Base-by-base conservation (phyloP, 2,797 vertebrate genomes). In the Tapirus indicus region DNA sequence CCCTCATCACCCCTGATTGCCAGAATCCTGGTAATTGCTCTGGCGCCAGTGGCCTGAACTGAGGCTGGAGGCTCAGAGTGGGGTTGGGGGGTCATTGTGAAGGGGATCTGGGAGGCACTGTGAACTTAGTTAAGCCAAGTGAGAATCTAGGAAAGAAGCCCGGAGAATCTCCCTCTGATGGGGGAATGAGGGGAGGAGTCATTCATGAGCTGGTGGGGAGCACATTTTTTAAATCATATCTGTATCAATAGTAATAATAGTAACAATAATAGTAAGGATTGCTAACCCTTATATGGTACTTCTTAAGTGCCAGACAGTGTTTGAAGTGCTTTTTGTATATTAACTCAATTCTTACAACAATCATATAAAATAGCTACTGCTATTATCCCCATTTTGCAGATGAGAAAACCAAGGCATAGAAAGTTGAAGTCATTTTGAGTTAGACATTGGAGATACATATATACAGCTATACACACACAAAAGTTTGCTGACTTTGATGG, bases 1-100 rank as follows among this genome's bases (percentile, higher is more conserved):
- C 85, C 88, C 64, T 56, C 87, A 86, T 95, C 27, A 0, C 84
- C 60, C 17, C 71, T 60, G 52, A 93, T 86, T 93, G 75, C 92
- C 96, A 95, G 94, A 88, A 69, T 29, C 68, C 49, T 88, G 54
- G 69, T 85, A 74, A 95, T 72, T 91, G 54, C 78, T 35, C 68
- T 74, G 78, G 80, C 82, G 29, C 93, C 87, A 68, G 74, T 66
- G 77, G 29, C 77, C 91, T 91, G 68, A 95, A 89, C 56, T 80
- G 60, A 92, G n/a, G 66, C 44, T 68, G 71, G 72, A 56, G 47
- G 44, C 77, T 95, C 87, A 17, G 18, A 71, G 29, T 41, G 38
- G 58, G 54, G 35, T 44, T 27, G 35, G 77, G 80, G 38, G 27
- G 75, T 78, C 72, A 56, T 27, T 49, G 66, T 29, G 60, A 89